Evolutionary conservation across 2,888 invertebrate genomes (phyloP).

Genomic region (Allophyes oxyacanthae): DNA sequence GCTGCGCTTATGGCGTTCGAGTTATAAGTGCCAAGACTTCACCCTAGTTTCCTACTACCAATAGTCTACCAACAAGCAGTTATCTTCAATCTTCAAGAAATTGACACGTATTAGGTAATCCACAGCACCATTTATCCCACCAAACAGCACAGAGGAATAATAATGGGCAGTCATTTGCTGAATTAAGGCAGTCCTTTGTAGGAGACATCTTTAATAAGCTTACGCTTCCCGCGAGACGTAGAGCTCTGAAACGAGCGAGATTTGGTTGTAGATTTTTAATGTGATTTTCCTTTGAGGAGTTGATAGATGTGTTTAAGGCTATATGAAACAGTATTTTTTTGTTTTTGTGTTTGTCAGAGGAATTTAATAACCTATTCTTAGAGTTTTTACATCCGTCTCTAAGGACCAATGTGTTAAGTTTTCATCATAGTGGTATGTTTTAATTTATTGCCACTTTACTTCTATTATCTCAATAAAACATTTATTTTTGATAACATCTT

Average conservation of each 20-base stretch:
- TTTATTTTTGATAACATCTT: too few species aligned
- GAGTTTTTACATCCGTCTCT: too few species aligned
- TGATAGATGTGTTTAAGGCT: too few species aligned
- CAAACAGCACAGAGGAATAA: constrained; percentile 43
- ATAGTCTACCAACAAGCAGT: constrained; percentile 5
- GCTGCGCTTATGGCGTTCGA: too few species aligned
- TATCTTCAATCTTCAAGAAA: constrained; percentile 18
- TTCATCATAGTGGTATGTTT: too few species aligned
- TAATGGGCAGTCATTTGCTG: constrained; percentile 61
- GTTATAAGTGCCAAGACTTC: too few species aligned
- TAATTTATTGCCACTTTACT: too few species aligned
- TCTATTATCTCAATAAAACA: too few species aligned
- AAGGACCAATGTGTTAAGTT: too few species aligned
- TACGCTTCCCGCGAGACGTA: constrained; percentile 50
- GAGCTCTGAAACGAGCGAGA: constrained; percentile 48
- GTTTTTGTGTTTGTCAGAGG: too few species aligned
- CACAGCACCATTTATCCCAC: constrained; percentile 34
- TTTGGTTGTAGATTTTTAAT: background rate
- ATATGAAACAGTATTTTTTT: too few species aligned
- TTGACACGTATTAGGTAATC: constrained; percentile 38
- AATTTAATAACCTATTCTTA: too few species aligned
- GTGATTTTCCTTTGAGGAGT: background rate
- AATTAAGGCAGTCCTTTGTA: constrained; percentile 71
- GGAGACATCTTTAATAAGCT: constrained; percentile 72
- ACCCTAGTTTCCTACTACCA: background rate